These are phyloP conservation scores for Caloenas nicobarica DNA, from an alignment of 2,113 vertebrate species.

Conservation along the genomic window DNA sequence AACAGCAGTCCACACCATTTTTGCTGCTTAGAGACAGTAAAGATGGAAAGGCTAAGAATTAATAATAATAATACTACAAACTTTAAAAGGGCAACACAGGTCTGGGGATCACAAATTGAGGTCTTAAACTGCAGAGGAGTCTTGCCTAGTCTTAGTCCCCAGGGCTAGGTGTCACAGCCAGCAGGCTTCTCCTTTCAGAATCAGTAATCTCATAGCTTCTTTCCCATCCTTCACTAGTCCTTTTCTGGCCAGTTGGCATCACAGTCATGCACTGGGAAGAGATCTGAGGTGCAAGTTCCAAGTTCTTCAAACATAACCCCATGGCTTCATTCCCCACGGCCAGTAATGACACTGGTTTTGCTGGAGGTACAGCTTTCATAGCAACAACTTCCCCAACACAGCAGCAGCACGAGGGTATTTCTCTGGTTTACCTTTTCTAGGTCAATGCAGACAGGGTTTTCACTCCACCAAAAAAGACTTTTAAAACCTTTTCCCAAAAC, in stretches of 20 bases:
- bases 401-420: rapidly evolving
- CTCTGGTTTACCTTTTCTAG: not conserved
- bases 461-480: not conserved
- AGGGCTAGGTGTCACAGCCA: not conserved
- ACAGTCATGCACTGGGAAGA: not conserved
- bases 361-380: not conserved
- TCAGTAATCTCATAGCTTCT: not conserved
- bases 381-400: not conserved
- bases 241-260: not conserved
- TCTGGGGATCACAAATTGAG: not conserved
- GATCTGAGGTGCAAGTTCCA: not conserved
- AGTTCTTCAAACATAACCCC: not conserved
- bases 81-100: rapidly evolving
- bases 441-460: not conserved
- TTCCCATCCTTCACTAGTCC: not conserved
- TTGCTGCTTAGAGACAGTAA: not conserved
- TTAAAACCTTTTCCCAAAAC: not conserved
- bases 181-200: not conserved
- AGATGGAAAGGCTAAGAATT: not conserved
- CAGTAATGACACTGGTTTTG: not conserved
- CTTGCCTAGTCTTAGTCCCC: not conserved
- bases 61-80: no score
- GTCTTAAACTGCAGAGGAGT: not conserved
- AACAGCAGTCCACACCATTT: rapidly evolving
- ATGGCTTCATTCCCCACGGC: not conserved